Conservation (phyloP, 2,888 invertebrate genomes). For the Gerosis bhagava region DNA sequence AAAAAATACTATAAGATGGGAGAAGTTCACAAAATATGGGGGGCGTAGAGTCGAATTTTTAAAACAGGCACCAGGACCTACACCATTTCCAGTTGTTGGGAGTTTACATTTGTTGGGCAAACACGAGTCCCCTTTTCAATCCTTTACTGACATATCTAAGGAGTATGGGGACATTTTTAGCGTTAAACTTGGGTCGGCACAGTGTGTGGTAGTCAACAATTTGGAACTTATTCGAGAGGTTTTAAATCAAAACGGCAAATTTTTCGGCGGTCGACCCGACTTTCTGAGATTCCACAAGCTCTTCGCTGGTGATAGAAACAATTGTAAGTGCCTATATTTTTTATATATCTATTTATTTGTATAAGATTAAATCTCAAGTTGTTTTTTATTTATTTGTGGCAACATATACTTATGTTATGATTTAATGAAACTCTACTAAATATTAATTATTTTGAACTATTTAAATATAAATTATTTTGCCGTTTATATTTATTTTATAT, state of each 20-base stretch:
- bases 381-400: too few species aligned
- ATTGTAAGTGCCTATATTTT: conserved; percentile 91
- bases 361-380: too few species aligned
- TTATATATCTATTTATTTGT: too few species aligned
- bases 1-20: conserved; percentile 47
- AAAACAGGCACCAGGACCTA: conserved; percentile 84
- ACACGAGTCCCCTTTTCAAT: conserved; percentile 86
- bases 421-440: too few species aligned
- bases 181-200: conserved; percentile 85
- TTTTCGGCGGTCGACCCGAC: conserved; percentile 92
- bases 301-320: conserved; percentile 92
- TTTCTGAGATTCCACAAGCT: conserved; percentile 91
- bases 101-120: conserved; percentile 86
- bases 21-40: conserved; percentile 47
- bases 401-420: too few species aligned
- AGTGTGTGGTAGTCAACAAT: conserved; percentile 89
- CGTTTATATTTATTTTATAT: too few species aligned
- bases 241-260: conserved; percentile 89
- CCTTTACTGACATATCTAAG: conserved; percentile 86
- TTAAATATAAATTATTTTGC: too few species aligned
- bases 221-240: conserved; percentile 88
- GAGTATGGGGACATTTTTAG: conserved; percentile 88
- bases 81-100: conserved; percentile 86
- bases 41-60: conserved; percentile 43
- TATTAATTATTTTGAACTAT: too few species aligned